Evolutionary conservation across 2,888 invertebrate genomes (phyloP).

Genomic region (Drosophila histrio): DNA sequence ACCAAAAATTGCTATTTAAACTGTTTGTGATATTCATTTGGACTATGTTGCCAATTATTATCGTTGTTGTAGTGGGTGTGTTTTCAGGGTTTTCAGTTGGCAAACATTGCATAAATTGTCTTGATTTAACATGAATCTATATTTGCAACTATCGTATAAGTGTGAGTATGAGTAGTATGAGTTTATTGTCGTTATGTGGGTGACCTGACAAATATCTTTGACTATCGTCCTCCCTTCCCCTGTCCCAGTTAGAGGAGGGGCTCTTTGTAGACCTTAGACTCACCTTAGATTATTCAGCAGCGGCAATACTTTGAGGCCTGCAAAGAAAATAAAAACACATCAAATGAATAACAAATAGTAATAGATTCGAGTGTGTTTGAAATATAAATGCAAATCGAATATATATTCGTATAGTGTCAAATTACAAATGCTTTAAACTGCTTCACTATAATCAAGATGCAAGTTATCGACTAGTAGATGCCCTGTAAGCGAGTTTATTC

Average conservation of each 20-base stretch:
- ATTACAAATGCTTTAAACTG: conserved; percentile 16
- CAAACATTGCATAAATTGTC: conserved; percentile 53
- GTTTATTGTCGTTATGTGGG: background rate
- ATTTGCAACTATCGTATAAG: background rate
- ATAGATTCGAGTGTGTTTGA: conserved; percentile 15
- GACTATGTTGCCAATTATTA: conserved; percentile 22
- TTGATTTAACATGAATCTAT: conserved; percentile 40
- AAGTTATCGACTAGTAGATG: background rate
- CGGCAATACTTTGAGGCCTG: conserved; percentile 95
- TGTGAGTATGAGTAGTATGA: background rate
- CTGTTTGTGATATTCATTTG: conserved; percentile 71
- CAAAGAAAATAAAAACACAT: conserved; percentile 81
- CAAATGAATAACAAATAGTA: conserved; percentile 30
- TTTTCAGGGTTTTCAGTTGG: conserved; percentile 65
- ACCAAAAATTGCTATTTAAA: conserved; percentile 54
- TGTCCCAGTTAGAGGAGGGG: background rate
- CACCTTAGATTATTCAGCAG: conserved; percentile 93
- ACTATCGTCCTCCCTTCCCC: too few species aligned
- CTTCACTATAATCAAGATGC: background rate
- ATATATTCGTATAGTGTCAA: conserved; percentile 12
- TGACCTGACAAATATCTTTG: conserved; percentile 18
- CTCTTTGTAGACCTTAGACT: conserved; percentile 81
- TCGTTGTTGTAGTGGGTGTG: conserved; percentile 59
- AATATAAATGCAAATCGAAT: conserved; percentile 15
- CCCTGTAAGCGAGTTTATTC: background rate